Evolutionary conservation across 2,113 vertebrate genomes (phyloP).

Genomic region (Lamprotornis superbus): DNA sequence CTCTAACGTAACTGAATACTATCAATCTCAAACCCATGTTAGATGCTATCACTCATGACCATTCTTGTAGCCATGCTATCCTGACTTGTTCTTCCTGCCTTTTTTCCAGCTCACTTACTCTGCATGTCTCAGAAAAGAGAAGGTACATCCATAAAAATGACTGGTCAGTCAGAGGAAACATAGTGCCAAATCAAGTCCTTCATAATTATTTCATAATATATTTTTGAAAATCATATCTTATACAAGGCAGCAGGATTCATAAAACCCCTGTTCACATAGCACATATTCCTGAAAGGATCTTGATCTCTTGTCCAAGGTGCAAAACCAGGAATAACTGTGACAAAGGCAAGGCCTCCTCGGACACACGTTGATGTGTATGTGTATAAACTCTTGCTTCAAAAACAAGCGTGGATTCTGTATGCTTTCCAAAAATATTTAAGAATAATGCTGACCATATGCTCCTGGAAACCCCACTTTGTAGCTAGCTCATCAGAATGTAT

Average conservation of each 20-base stretch:
- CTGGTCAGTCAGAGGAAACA: background rate
- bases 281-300: background rate
- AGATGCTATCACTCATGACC: background rate
- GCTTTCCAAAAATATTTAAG: background rate
- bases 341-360: background rate
- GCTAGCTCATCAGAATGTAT: background rate
- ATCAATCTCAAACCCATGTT: background rate
- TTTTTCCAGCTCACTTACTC: background rate
- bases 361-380: fast-evolving
- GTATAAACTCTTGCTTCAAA: background rate
- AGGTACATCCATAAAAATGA: background rate
- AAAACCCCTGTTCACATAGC: background rate
- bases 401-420: background rate
- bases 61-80: background rate
- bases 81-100: background rate
- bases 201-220: background rate
- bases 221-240: background rate
- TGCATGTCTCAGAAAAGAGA: background rate
- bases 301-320: background rate
- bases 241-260: background rate
- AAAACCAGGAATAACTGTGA: background rate
- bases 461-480: background rate
- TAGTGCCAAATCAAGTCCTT: background rate
- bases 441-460: background rate
- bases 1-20: background rate